A percentile compares a stretch with the other conserved stretches of the same genome.
Evolutionary conservation across 64 coral and sea anemone species (phyloP).

Genomic region (Pocillopora verrucosa): DNA sequence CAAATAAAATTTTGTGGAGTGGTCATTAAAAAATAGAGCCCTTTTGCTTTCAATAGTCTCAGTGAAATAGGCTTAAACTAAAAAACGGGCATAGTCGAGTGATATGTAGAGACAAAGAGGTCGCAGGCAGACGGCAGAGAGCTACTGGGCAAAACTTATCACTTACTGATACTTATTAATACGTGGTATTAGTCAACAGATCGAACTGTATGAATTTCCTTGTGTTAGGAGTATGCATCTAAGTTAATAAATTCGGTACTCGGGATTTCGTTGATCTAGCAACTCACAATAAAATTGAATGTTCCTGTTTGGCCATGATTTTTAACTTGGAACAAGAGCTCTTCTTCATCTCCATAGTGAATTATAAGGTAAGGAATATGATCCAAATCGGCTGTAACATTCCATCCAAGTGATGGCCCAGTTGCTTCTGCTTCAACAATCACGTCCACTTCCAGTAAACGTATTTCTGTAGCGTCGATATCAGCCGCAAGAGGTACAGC

Average conservation of each 20-base stretch:
- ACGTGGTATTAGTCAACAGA: too few relatives aligned
- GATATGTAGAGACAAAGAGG: too few relatives aligned
- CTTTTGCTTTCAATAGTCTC: too few relatives aligned
- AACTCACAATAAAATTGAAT: constrained; percentile 23
- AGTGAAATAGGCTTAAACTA: too few relatives aligned
- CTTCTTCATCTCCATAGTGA: not conserved
- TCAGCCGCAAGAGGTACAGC: not conserved
- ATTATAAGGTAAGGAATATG: not conserved
- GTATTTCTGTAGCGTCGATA: not conserved
- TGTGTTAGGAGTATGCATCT: not conserved
- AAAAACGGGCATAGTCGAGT: too few relatives aligned
- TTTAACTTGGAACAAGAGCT: not conserved
- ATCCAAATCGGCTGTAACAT: not conserved
- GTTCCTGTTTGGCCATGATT: constrained; percentile 5
- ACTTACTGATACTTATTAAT: too few relatives aligned
- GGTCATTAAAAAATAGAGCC: too few relatives aligned
- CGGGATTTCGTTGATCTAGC: not conserved
- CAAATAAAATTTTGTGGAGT: too few relatives aligned
- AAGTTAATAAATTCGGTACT: not conserved
- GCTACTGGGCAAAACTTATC: too few relatives aligned
- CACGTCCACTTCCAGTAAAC: not conserved
- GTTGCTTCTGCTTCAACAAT: not conserved
- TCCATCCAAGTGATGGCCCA: not conserved
- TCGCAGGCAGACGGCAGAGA: too few relatives aligned
- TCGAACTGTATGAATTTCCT: not conserved